phyloP scores from a whole-genome alignment of 2,888 invertebrate genomes.

The Xestobium rufovillosum region DNA sequence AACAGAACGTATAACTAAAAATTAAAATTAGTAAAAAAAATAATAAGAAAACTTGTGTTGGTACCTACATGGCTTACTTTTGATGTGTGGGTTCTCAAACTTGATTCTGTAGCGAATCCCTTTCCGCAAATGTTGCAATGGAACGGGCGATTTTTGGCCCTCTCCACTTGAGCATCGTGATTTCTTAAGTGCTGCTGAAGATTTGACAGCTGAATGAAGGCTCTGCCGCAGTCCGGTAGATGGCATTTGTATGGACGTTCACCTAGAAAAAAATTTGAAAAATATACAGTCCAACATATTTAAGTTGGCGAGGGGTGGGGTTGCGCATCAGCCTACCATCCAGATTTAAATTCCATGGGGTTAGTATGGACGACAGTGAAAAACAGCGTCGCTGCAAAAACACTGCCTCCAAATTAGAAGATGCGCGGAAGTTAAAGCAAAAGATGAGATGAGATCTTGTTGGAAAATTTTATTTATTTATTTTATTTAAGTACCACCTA shows the following conservation, averaged over 20 bases:
- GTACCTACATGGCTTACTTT: constrained; percentile 81
- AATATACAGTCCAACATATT: no score
- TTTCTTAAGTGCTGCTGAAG: constrained; percentile 92
- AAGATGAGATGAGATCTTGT: no score
- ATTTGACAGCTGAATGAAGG: constrained; percentile 94
- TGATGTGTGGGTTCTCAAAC: constrained; percentile 89
- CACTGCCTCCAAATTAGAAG: no score
- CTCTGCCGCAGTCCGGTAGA: constrained; percentile 89
- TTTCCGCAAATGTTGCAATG: constrained; percentile 96
- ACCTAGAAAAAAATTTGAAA: constrained; percentile 57
- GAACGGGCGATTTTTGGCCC: constrained; percentile 91
- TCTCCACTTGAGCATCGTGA: constrained; percentile 91
- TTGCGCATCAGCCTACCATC: no score
- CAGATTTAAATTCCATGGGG: no score
- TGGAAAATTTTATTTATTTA: no score
- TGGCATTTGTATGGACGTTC: constrained; percentile 97
- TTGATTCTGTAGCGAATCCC: constrained; percentile 93
- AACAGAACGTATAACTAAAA: no score
- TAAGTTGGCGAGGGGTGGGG: no score
- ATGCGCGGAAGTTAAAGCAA: no score
- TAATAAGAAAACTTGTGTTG: constrained; percentile 33
- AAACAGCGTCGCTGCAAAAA: no score
- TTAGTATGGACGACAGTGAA: no score
- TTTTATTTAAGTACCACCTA: no score
- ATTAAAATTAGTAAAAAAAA: constrained; percentile 23